Base-by-base conservation (phyloP, 1,140 invertebrate genomes). In the Bombus pyrosoma region DNA sequence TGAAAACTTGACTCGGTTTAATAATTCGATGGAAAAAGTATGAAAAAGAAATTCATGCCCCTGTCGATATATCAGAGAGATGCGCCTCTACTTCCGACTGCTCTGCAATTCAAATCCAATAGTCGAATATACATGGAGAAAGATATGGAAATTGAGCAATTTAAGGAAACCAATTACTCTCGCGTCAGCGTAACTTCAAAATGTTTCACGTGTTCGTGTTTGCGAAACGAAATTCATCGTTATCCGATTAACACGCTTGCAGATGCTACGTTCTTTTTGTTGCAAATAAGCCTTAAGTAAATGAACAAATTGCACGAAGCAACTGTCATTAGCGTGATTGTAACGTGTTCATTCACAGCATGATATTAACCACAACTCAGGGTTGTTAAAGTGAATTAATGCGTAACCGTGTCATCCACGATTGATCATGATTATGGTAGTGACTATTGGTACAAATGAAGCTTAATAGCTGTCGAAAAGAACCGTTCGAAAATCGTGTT, bases 131-230 rank as follows among this genome's bases (percentile, higher is more conserved):
- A 43, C 47, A 41, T 10, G 34, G 6, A 8, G 34, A 37, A n/a
- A 57, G 25, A 68, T 41, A 69, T 83, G 81, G 25, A 77, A 68
- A 69, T 77, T 34, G n/a, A 41, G 34, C 5, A 47, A 39, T 57
- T 77, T 39, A n/a, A 25, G 2, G 18, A 22, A 59, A 43, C 25
- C 47, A 47, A 71, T 81, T 72, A 72, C 37, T 72, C 47, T 43
- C 32, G 32, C 25, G n/a, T n/a, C 8, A 4, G 4, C 12, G 37
- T 47, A 12, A 37, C 25, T 43, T 41, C 28, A 15, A 72, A 68
- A 79, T 41, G 13, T 25, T 47, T 32, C 32, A 4, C 12, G 25
- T 71, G 10, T 47, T 0, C 2, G 3, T 57, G 3, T 57, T 57
- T 9, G 22, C 0, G 4, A 75, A 34, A 32, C 9, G 41, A 76